A percentile compares a stretch with the other conserved stretches of the same genome.
Evolutionary conservation across 2,797 vertebrate species (phyloP).

Genomic region (Anisognathus igniventris): DNA sequence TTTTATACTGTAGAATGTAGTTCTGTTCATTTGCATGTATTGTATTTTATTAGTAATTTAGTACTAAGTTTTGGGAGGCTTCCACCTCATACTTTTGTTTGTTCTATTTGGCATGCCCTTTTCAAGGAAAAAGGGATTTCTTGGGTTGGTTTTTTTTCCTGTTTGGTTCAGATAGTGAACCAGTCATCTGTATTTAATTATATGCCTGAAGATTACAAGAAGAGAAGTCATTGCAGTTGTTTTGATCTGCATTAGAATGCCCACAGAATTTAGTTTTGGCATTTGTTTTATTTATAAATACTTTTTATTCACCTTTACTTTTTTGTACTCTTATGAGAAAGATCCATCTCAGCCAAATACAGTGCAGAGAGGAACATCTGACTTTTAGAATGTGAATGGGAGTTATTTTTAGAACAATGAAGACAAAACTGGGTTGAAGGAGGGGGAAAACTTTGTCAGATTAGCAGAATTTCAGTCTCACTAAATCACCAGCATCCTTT

Average conservation of each 20-base stretch:
- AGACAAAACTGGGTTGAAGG: not conserved
- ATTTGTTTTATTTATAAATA: not conserved
- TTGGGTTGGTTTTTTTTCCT: accelerated
- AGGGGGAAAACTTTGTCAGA: not conserved
- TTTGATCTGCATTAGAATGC: not conserved
- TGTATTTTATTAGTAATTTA: not conserved
- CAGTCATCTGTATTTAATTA: constrained; percentile 20
- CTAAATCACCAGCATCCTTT: not conserved
- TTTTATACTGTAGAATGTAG: not conserved
- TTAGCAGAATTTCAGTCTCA: not conserved
- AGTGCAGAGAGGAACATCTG: not conserved
- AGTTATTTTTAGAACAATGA: constrained; percentile 29
- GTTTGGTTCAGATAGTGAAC: not conserved
- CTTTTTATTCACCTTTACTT: constrained; percentile 9
- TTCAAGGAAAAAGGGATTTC: not conserved
- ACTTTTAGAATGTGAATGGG: not conserved
- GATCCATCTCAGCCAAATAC: not conserved
- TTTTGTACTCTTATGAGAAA: not conserved
- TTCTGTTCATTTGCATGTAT: not conserved
- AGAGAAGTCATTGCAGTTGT: not conserved
- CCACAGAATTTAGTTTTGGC: not conserved
- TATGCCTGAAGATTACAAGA: not conserved
- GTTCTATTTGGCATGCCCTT: not conserved
- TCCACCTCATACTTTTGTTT: not conserved
- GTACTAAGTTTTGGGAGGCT: not conserved